A percentile compares a stretch with the other conserved stretches of the same genome.
Conservation (phyloP, 2,113 vertebrate genomes). For the Cebidichthys violaceus region DNA sequence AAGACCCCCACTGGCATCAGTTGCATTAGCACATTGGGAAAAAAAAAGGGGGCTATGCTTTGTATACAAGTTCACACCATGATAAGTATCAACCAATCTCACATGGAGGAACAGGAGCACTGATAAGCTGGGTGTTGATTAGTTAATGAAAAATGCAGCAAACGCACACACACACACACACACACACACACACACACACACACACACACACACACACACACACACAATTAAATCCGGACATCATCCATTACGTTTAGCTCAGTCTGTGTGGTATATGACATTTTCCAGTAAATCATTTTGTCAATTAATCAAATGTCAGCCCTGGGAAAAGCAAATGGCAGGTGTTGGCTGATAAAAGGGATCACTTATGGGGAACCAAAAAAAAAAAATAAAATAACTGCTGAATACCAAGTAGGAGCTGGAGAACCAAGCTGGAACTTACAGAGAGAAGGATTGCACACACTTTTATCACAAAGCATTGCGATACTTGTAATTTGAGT, state of each 20-base stretch:
- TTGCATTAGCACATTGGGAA: not conserved
- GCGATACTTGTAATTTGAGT: conserved; percentile 1
- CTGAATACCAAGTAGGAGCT: conserved; percentile 21
- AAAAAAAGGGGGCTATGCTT: not conserved
- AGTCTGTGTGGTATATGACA: conserved; percentile 51
- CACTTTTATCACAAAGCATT: conserved; percentile 8
- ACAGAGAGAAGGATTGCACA: not conserved
- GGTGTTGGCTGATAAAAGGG: conserved; percentile 57
- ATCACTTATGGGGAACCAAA: conserved; percentile 15
- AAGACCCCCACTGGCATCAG: not conserved
- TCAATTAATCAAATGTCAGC: conserved; percentile 78
- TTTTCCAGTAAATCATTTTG: conserved; percentile 65
- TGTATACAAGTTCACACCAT: not conserved
- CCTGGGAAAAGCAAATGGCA: conserved; percentile 65
- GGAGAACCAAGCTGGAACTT: not conserved
- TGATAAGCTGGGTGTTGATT: conserved; percentile 1
- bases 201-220: conserved; percentile 6
- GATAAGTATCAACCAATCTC: not conserved
- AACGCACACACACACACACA: not conserved
- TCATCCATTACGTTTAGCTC: conserved; percentile 1
- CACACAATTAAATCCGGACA: conserved; percentile 31
- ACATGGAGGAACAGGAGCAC: not conserved
- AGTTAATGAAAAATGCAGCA: conserved; percentile 1
- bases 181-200: not conserved
- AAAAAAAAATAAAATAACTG: conserved; percentile 47